Evolutionary conservation across 92 coral and sea anemone genomes (phyloP).

Genomic region (Heliopora coerulea): DNA sequence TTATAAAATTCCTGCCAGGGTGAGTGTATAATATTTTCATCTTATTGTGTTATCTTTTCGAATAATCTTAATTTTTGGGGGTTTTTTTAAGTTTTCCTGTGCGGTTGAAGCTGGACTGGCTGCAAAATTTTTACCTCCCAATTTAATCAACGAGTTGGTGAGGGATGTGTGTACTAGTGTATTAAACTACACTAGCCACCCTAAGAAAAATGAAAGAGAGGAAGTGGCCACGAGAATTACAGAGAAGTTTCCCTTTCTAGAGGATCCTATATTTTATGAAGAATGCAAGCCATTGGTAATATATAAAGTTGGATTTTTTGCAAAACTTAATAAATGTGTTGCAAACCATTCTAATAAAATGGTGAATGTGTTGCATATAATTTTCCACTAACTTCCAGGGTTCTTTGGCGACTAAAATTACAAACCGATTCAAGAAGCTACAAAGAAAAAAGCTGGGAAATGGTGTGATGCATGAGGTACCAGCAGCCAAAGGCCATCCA

Average conservation of each 20-base stretch:
- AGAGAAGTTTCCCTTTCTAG: not conserved
- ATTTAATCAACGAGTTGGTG: slow-evolving; percentile 31
- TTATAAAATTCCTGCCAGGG: too few relatives aligned
- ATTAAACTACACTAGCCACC: slow-evolving; percentile 18
- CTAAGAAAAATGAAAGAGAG: slow-evolving; percentile 29
- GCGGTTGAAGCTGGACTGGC: slow-evolving; percentile 46
- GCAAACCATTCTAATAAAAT: too few relatives aligned
- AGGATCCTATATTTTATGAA: too few relatives aligned
- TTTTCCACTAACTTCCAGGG: slow-evolving; percentile 39
- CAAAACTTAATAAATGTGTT: too few relatives aligned
- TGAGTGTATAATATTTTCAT: too few relatives aligned
- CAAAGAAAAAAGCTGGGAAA: slow-evolving; percentile 18
- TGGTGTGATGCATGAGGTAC: not conserved
- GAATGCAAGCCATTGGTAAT: too few relatives aligned
- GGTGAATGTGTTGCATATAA: not conserved
- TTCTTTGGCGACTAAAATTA: slow-evolving; percentile 33
- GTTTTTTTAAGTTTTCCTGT: slow-evolving; percentile 45
- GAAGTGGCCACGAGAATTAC: slow-evolving; percentile 11
- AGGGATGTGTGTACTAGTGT: slow-evolving; percentile 42
- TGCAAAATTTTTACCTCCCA: slow-evolving; percentile 1
- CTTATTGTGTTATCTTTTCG: too few relatives aligned
- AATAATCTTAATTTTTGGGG: too few relatives aligned
- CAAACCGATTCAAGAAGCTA: slow-evolving; percentile 36
- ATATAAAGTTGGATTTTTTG: too few relatives aligned
- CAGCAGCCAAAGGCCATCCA: not conserved